phyloP scores from a whole-genome alignment of 2,888 invertebrate species.

The Meiosimyza decipiens region DNA sequence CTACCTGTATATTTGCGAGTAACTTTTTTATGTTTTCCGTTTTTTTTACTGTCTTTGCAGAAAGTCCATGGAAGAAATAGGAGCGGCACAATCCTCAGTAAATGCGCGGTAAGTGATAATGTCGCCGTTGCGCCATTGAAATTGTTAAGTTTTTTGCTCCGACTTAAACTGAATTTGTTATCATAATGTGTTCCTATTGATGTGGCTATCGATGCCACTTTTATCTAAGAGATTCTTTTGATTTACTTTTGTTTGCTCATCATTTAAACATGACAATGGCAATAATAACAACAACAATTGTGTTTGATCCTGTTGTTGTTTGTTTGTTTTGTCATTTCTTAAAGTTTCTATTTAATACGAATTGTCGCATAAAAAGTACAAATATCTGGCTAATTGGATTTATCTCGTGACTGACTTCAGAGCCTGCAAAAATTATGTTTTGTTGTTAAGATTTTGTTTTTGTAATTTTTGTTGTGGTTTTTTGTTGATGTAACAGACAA shows the following conservation, averaged over 20 bases:
- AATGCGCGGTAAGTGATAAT: conserved; percentile 84
- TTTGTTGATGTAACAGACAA: conserved; percentile 14
- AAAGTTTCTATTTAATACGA: conserved; percentile 61
- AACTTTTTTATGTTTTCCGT: conserved; percentile 31
- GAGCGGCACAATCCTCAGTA: conserved; percentile 81
- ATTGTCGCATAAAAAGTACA: conserved; percentile 65
- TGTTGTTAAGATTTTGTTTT: conserved; percentile 20
- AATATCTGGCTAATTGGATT: conserved; percentile 67
- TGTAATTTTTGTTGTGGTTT: conserved; percentile 23
- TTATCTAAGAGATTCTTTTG: conserved; percentile 30
- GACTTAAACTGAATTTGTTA: conserved; percentile 60
- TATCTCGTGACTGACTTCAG: conserved; percentile 57
- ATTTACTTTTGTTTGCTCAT: conserved; percentile 27
- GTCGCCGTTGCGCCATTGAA: conserved; percentile 49
- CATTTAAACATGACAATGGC: conserved; percentile 39
- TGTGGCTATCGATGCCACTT: conserved; percentile 8
- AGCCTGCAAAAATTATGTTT: conserved; percentile 32
- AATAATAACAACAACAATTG: conserved; percentile 39
- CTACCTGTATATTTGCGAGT: neutral
- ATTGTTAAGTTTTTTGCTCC: conserved; percentile 38
- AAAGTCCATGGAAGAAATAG: conserved; percentile 87
- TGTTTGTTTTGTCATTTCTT: conserved; percentile 47
- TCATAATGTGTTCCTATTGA: conserved; percentile 55
- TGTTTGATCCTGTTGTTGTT: conserved; percentile 26
- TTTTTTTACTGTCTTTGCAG: conserved; percentile 71